Evolutionary conservation across 2,797 vertebrate genomes (phyloP), one percentile per base, ranked within the genome.

Genomic region (Onychomys leucogaster): DNA sequence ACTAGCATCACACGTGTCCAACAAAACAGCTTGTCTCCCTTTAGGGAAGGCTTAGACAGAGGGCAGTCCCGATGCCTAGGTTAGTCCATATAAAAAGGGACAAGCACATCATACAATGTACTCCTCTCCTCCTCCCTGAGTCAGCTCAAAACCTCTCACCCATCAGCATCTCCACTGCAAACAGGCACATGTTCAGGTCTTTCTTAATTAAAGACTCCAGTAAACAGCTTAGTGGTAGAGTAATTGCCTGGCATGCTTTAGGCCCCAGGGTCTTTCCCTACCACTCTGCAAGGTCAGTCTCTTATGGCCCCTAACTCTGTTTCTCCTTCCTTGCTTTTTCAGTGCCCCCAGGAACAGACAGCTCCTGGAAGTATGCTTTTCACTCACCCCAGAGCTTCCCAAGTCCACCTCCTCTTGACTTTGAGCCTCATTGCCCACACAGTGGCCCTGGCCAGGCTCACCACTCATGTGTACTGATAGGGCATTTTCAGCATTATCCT

Each of bases 401-500:
- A 0, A 49, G 12, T 17, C 19, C 8, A 61, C 17, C 17, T 73
- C 41, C n/a, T 43, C 13, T 9, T 61, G 17, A 2, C 29, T 10
- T 41, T 23, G 19, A 3, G 0, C 49, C 25, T 17, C 14, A 4
- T 19, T 43, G 29, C 14, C 63, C 83, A 11, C 46, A 25, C 5
- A 17, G 13, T 5, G 43, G 43, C 29, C 75, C 49, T 49, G 0
- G 0, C 49, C 41, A 29, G 3, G 46, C n/a, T 55, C 46, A 55
- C n/a, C 2, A 14, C 19, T 21, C 29, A 13, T 21, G 43, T 4
- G 4, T 7, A 13, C 13, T 2, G 0, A 29, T 0, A 8, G 6
- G 57, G 6, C 12, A 1, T 19, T 34, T 41, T 11, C 3, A 3
- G 9, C 0, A 65, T 46, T 25, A 14, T n/a, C 41, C 4, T 5